Evolutionary conservation across 2,888 invertebrate genomes (phyloP).

Genomic region (Heliconius cydno): DNA sequence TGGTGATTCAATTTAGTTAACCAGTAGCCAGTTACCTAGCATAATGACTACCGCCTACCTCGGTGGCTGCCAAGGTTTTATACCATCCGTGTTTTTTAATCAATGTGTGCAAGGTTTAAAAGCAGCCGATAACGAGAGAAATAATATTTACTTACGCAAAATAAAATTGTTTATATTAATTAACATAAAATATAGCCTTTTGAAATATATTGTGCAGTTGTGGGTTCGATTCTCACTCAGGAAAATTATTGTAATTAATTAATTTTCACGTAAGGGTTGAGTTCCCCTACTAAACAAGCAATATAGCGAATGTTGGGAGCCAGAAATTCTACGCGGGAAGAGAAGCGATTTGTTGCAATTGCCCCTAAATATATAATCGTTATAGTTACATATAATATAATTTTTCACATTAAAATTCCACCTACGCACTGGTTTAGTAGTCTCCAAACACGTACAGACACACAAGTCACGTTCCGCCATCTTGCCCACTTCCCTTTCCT

Average conservation of each 20-base stretch:
- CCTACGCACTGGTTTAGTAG: neutral
- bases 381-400: neutral
- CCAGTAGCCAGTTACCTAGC: neutral
- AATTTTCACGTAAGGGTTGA: too few relatives aligned
- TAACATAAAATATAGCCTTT: neutral
- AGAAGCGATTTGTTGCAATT: too few relatives aligned
- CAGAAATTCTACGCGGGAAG: too few relatives aligned
- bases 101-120: slow-evolving; percentile 8
- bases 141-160: neutral
- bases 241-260: too few relatives aligned
- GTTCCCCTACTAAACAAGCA: too few relatives aligned
- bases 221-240: neutral
- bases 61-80: slow-evolving; percentile 6
- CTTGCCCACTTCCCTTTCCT: slow-evolving; percentile 35
- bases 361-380: too few relatives aligned
- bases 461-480: slow-evolving; percentile 38
- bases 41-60: neutral
- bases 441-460: slow-evolving; percentile 30
- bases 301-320: too few relatives aligned
- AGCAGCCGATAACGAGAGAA: neutral
- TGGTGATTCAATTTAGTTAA: neutral
- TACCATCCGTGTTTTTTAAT: slow-evolving; percentile 15
- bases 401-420: slow-evolving; percentile 6
- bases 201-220: neutral
- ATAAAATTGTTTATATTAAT: neutral